These are phyloP conservation scores for Aselliscus stoliczkanus DNA, from an alignment of 2,797 vertebrate genomes.

Conservation along the genomic window DNA sequence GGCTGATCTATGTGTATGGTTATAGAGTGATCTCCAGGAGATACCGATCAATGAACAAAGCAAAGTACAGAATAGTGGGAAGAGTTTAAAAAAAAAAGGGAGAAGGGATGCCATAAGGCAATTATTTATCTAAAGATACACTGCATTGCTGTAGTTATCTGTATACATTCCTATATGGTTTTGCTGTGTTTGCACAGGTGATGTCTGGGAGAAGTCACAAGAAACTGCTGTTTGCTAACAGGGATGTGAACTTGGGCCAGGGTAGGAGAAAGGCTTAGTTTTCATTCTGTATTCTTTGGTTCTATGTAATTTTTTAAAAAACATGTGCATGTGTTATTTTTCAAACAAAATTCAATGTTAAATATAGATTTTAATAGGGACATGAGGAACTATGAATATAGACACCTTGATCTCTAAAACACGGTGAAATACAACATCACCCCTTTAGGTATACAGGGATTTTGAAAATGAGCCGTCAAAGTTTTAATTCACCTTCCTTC, in stretches of 20 bases:
- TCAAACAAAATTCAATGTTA: neutral
- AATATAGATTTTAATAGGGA: neutral
- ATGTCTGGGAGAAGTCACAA: neutral
- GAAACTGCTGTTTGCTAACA: neutral
- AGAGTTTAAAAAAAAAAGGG: neutral
- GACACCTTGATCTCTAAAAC: constrained; percentile 9
- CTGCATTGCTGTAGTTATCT: neutral
- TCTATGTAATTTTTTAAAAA: neutral
- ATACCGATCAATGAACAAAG: neutral
- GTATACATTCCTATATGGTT: neutral
- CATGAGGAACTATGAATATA: neutral
- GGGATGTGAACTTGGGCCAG: neutral
- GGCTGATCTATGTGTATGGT: neutral
- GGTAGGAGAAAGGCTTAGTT: neutral
- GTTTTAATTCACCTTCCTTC: neutral
- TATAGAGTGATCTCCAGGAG: neutral
- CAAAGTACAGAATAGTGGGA: neutral
- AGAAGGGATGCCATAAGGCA: neutral
- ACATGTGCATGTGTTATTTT: neutral
- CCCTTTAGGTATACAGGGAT: neutral
- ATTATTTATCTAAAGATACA: neutral
- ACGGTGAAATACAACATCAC: neutral
- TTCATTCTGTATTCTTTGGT: neutral
- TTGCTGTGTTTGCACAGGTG: neutral
- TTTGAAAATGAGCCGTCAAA: neutral